These are phyloP conservation scores for Pygoscelis adeliae DNA, from an alignment of 2,113 vertebrate genomes.

Conservation along the genomic window DNA sequence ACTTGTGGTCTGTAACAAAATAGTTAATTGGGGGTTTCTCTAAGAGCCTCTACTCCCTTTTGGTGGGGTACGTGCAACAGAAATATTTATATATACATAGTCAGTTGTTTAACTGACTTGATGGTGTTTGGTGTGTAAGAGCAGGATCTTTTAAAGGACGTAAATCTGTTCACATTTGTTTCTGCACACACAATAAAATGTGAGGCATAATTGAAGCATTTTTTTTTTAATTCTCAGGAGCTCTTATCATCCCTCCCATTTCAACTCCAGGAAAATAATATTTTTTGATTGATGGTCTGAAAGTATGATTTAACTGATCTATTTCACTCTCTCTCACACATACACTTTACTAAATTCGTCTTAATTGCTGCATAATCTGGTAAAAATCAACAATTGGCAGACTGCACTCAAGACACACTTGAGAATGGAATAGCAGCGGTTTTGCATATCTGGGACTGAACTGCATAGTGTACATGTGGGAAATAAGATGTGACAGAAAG, in stretches of 20 bases:
- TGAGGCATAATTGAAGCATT: neutral
- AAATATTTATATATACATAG: neutral
- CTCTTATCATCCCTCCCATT: neutral
- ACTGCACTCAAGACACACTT: neutral
- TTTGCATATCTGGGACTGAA: neutral
- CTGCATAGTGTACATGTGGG: neutral
- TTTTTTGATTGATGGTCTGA: neutral
- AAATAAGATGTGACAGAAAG: neutral
- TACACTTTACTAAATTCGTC: neutral
- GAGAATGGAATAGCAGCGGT: neutral
- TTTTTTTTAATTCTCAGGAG: neutral
- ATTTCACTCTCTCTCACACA: neutral
- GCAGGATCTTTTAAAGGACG: neutral
- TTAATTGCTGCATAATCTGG: neutral
- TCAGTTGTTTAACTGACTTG: neutral
- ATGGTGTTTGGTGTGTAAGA: neutral
- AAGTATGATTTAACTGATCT: neutral
- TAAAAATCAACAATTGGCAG: neutral
- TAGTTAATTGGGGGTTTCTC: neutral
- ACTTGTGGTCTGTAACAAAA: neutral
- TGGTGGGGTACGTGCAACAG: accelerated
- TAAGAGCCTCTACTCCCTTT: neutral
- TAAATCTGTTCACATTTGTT: neutral
- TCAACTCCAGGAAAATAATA: neutral
- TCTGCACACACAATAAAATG: neutral